These are phyloP conservation scores for Thaleichthys pacificus DNA, from an alignment of 2,797 vertebrate genomes.

Conservation along the genomic window DNA sequence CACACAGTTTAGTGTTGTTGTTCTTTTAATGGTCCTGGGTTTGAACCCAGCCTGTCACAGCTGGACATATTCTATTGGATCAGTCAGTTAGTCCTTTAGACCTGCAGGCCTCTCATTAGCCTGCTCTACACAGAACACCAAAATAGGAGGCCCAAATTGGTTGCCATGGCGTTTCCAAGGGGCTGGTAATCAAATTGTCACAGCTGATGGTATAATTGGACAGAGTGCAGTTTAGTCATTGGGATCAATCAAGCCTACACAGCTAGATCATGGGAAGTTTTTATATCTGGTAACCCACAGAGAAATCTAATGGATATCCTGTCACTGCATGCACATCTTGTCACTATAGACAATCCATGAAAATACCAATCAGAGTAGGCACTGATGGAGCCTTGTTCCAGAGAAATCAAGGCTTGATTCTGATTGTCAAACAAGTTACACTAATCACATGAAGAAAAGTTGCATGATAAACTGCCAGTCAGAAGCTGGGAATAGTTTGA, in stretches of 20 bases:
- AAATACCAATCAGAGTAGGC: background rate
- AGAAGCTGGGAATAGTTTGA: no score
- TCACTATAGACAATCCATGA: background rate
- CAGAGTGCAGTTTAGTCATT: background rate
- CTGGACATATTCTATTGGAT: background rate
- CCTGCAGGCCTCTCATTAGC: background rate
- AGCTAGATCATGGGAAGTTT: background rate
- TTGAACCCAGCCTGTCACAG: background rate
- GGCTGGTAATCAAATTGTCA: constrained; percentile 10
- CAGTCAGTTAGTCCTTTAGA: background rate
- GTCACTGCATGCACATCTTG: constrained; percentile 3
- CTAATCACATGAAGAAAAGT: no score
- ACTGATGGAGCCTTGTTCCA: background rate
- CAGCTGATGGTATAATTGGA: constrained; percentile 8
- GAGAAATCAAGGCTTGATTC: background rate
- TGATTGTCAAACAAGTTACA: no score
- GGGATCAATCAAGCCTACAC: background rate
- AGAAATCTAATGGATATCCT: constrained; percentile 2
- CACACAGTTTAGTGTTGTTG: background rate
- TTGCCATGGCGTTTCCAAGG: background rate
- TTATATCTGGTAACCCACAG: background rate
- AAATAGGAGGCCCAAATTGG: constrained; percentile 1
- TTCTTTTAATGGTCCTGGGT: background rate
- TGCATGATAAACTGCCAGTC: no score
- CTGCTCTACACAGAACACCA: background rate